phyloP scores from a whole-genome alignment of 2,888 invertebrate genomes.

The Brachyopa scutellaris region DNA sequence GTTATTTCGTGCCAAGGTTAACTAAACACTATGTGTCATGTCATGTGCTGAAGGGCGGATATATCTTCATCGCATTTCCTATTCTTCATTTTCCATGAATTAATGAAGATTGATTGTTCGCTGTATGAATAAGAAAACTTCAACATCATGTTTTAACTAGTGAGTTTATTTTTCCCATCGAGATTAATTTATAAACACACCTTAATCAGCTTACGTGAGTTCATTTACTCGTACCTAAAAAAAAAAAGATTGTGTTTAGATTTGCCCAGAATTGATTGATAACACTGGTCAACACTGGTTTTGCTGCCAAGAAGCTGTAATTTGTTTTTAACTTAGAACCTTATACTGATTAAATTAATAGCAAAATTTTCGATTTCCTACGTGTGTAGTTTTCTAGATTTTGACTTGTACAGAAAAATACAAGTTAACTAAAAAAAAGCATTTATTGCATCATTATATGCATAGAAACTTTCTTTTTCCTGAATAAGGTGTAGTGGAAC shows the following conservation, averaged over 20 bases:
- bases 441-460: too few species aligned
- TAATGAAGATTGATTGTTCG: constrained; percentile 57
- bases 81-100: constrained; percentile 16
- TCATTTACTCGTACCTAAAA: not conserved
- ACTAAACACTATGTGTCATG: constrained; percentile 44
- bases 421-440: too few species aligned
- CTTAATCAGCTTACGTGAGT: constrained; percentile 5
- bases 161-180: constrained; percentile 2
- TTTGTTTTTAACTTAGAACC: too few species aligned
- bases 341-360: too few species aligned
- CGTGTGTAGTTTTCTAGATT: too few species aligned
- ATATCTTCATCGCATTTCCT: constrained; percentile 10
- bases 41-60: constrained; percentile 19
- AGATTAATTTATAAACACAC: constrained; percentile 5
- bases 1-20: constrained; percentile 55
- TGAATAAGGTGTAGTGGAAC: too few species aligned
- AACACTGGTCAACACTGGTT: too few species aligned
- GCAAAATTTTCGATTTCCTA: too few species aligned
- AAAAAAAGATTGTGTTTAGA: not conserved
- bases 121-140: constrained; percentile 23
- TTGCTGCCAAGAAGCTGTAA: too few species aligned
- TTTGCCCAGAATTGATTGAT: constrained; percentile 15
- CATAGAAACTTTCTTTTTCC: too few species aligned
- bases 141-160: too few species aligned
- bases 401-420: too few species aligned